These are phyloP conservation scores for Heliothis virescens DNA, from an alignment of 1,140 invertebrate species.

Conservation along the genomic window DNA sequence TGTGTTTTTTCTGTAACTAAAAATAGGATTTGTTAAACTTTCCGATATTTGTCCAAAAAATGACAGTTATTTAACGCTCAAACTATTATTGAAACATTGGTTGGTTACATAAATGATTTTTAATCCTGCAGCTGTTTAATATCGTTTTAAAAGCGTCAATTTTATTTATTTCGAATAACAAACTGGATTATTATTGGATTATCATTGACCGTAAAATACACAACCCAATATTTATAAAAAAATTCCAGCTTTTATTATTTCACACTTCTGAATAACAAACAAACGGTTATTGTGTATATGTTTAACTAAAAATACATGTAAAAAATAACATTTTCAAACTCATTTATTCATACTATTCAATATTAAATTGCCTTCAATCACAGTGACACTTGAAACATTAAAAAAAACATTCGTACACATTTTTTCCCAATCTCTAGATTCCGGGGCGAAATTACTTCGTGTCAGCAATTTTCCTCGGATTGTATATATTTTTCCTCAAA, in stretches of 20 bases:
- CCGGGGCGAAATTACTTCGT: slow-evolving; percentile 35
- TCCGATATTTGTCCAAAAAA: no score
- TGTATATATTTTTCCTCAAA: slow-evolving; percentile 48
- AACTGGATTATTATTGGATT: neutral
- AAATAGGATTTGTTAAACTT: no score
- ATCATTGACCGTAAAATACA: neutral
- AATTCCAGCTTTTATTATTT: no score
- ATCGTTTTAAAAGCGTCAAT: neutral
- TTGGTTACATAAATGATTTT: slow-evolving; percentile 16
- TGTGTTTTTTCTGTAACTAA: no score
- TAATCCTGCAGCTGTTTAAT: slow-evolving; percentile 3
- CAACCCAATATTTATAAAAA: neutral
- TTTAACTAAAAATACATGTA: no score
- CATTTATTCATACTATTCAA: neutral
- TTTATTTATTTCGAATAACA: neutral
- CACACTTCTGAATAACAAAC: no score
- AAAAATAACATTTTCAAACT: neutral
- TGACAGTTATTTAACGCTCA: neutral
- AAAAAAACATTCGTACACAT: slow-evolving; percentile 13
- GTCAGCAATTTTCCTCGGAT: slow-evolving; percentile 42
- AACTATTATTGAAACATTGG: neutral
- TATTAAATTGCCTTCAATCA: neutral
- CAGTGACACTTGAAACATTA: neutral
- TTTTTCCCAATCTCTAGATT: slow-evolving; percentile 38
- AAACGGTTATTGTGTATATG: no score